These are phyloP conservation scores for Prinia subflava DNA, from an alignment of 2,113 vertebrate genomes.

Conservation along the genomic window DNA sequence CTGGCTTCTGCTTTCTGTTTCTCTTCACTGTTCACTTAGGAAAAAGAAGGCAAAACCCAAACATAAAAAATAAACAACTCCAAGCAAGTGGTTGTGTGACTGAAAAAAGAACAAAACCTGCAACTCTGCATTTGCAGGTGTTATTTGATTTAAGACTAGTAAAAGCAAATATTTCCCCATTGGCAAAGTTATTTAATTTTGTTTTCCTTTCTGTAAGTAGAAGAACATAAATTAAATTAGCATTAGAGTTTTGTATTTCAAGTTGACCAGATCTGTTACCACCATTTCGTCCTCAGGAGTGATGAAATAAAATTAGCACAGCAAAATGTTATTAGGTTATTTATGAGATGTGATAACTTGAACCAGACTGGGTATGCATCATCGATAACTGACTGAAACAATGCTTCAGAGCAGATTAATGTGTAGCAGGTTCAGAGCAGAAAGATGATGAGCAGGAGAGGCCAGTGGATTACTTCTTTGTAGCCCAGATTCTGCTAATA, in stretches of 20 bases:
- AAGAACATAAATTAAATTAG: conserved; percentile 16
- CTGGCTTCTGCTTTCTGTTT: conserved; percentile 49
- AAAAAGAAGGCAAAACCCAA: background rate
- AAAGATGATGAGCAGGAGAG: background rate
- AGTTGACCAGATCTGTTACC: background rate
- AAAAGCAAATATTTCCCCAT: conserved; percentile 24
- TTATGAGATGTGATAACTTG: conserved; percentile 8
- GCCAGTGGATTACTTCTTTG: background rate
- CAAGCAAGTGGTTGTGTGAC: background rate
- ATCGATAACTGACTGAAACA: background rate
- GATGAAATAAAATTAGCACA: conserved; percentile 26
- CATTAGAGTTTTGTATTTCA: conserved; percentile 27
- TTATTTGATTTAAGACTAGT: conserved; percentile 43
- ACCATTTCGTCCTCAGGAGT: conserved; percentile 6
- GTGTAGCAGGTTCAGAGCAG: background rate
- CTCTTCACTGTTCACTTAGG: conserved; percentile 13
- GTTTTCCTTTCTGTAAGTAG: conserved; percentile 11
- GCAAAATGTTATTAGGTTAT: conserved; percentile 13
- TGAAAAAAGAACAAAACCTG: background rate
- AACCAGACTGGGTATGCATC: background rate
- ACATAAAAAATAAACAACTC: background rate
- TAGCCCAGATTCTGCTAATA: background rate
- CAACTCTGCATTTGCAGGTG: background rate
- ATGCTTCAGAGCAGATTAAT: background rate
- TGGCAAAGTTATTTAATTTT: conserved; percentile 53